A percentile compares a stretch with the other conserved stretches of the same genome.
phyloP scores from a whole-genome alignment of 2,113 vertebrate genomes.

The Vulpes vulpes region DNA sequence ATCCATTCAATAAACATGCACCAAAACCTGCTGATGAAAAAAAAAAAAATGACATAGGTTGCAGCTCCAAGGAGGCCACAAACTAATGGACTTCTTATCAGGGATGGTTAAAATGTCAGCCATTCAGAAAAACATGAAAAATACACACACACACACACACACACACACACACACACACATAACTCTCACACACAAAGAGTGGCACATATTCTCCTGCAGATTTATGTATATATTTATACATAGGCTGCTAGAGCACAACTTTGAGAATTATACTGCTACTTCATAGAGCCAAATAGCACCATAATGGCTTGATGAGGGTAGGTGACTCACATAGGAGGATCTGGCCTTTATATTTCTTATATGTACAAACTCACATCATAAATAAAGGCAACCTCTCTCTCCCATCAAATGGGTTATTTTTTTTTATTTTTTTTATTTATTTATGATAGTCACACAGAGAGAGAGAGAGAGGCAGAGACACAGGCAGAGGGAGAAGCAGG shows the following conservation, averaged over 20 bases:
- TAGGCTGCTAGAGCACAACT: not conserved
- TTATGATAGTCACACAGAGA: too few relatives aligned
- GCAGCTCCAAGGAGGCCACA: not conserved
- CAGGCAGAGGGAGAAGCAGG: too few relatives aligned
- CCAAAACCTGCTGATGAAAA: not conserved
- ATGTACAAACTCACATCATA: not conserved
- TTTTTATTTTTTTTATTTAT: too few relatives aligned
- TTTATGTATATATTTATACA: not conserved
- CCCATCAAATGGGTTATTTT: not conserved
- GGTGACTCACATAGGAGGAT: not conserved
- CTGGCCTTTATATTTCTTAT: not conserved
- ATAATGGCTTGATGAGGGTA: not conserved
- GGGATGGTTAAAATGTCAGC: not conserved
- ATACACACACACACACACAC: not conserved
- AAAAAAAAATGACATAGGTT: not conserved
- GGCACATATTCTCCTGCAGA: not conserved
- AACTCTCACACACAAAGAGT: not conserved
- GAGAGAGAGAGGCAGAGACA: too few relatives aligned
- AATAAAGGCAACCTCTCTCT: not conserved
- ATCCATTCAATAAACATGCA: not conserved
- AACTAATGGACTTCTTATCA: not conserved
- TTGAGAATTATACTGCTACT: slow-evolving; percentile 11
- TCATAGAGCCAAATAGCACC: slow-evolving; percentile 14
- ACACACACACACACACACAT: not conserved
- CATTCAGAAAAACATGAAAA: slow-evolving; percentile 16